Conservation (phyloP, 1,140 invertebrate species). For the Triops longicaudatus region DNA sequence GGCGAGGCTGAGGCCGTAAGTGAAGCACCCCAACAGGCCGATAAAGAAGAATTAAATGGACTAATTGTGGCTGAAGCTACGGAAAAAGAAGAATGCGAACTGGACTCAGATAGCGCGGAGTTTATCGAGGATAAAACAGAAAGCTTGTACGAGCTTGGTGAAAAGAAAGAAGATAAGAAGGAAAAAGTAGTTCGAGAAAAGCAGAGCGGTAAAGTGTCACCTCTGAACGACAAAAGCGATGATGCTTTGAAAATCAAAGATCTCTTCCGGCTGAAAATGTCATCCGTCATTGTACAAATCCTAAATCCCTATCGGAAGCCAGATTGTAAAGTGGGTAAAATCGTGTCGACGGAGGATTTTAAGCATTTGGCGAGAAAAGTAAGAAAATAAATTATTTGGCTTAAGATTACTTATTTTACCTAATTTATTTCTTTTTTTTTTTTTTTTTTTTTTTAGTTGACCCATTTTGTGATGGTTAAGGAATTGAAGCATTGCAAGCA, state of each 20-base stretch:
- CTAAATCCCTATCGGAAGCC: constrained; percentile 80
- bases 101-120: neutral
- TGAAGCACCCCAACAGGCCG: neutral
- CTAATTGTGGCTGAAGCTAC: neutral
- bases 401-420: neutral
- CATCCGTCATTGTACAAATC: constrained; percentile 76
- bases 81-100: neutral
- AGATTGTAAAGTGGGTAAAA: constrained; percentile 73
- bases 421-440: constrained; percentile 29
- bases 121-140: constrained; percentile 12
- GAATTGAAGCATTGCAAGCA: constrained; percentile 85
- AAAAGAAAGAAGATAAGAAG: constrained; percentile 45
- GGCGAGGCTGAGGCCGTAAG: neutral
- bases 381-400: constrained; percentile 33
- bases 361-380: constrained; percentile 94
- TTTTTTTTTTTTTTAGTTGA: constrained; percentile 60
- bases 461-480: constrained; percentile 93
- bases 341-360: constrained; percentile 84
- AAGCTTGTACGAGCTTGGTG: constrained; percentile 45
- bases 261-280: constrained; percentile 78
- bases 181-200: constrained; percentile 39
- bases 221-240: constrained; percentile 21
- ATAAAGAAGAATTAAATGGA: neutral
- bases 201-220: constrained; percentile 22
- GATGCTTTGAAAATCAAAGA: constrained; percentile 60